phyloP scores from a whole-genome alignment of 2,113 vertebrate species.

The Brachyistius frenatus region DNA sequence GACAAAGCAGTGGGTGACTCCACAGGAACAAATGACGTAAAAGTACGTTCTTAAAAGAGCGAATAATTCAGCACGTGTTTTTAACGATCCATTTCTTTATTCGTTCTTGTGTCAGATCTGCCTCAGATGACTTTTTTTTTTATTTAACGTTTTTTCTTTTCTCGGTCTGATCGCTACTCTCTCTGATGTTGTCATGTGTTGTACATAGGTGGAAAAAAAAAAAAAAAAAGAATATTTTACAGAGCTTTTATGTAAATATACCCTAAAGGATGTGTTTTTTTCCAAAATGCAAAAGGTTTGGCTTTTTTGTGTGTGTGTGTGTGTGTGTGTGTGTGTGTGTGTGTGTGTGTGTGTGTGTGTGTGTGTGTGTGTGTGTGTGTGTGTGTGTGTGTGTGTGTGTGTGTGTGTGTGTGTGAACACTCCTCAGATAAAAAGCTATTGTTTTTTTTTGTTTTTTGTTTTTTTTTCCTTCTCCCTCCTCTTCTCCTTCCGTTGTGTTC shows the following conservation, averaged over 20 bases:
- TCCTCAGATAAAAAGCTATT: slow-evolving; percentile 54
- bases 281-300: slow-evolving; percentile 68
- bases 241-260: slow-evolving; percentile 84
- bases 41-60: not conserved
- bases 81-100: slow-evolving; percentile 21
- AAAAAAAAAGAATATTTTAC: slow-evolving; percentile 80
- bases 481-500: slow-evolving; percentile 56
- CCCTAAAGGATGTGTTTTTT: slow-evolving; percentile 72
- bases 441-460: not conserved
- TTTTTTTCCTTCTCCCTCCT: not conserved
- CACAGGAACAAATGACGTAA: slow-evolving; percentile 8
- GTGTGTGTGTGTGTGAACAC: slow-evolving; percentile 16
- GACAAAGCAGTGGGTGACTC: slow-evolving; percentile 2
- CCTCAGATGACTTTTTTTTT: slow-evolving; percentile 27
- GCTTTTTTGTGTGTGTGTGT: slow-evolving; percentile 16
- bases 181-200: slow-evolving; percentile 79
- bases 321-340: not conserved
- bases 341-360: slow-evolving; percentile 18
- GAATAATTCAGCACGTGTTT: slow-evolving; percentile 24
- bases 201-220: slow-evolving; percentile 80
- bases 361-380: not conserved
- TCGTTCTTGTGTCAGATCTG: slow-evolving; percentile 18
- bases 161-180: slow-evolving; percentile 38
- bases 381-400: not conserved
- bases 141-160: slow-evolving; percentile 1